Conservation (phyloP, 2,888 invertebrate species). For the Nomada ruficornis region DNA sequence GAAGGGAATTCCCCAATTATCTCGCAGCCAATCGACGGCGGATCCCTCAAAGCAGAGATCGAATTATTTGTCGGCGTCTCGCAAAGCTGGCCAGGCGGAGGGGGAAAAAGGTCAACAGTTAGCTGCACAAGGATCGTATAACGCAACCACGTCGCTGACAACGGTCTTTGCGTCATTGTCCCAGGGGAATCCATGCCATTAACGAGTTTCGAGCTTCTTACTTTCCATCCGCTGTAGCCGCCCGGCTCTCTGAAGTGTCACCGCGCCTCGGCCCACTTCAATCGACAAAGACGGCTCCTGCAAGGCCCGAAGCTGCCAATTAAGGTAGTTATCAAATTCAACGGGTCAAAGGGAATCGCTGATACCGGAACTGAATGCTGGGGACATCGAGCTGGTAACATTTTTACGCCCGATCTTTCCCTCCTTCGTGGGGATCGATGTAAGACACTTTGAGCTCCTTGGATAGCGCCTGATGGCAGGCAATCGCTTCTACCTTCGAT, state of each 20-base stretch:
- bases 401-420: background rate
- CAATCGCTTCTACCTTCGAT: slow-evolving; percentile 1
- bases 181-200: slow-evolving; percentile 66
- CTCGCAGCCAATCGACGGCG: background rate
- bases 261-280: slow-evolving; percentile 51
- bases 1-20: slow-evolving; percentile 2
- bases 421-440: background rate
- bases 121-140: background rate
- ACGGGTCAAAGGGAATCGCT: slow-evolving; percentile 64
- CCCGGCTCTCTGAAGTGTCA: slow-evolving; percentile 52
- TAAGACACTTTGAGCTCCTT: slow-evolving; percentile 30
- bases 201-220: slow-evolving; percentile 72
- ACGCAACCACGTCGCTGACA: slow-evolving; percentile 37
- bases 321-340: slow-evolving; percentile 71
- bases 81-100: background rate
- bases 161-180: slow-evolving; percentile 64
- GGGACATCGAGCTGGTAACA: slow-evolving; percentile 26
- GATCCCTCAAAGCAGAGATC: slow-evolving; percentile 3
- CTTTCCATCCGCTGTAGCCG: slow-evolving; percentile 54
- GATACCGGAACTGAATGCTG: slow-evolving; percentile 46
- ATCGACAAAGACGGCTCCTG: slow-evolving; percentile 64
- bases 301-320: slow-evolving; percentile 65
- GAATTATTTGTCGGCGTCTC: slow-evolving; percentile 10
- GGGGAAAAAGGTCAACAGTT: slow-evolving; percentile 29
- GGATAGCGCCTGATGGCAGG: background rate